Evolutionary conservation across 2,888 invertebrate species (phyloP), one percentile per base, ranked within the genome.

Genomic region (Erebia ligea): DNA sequence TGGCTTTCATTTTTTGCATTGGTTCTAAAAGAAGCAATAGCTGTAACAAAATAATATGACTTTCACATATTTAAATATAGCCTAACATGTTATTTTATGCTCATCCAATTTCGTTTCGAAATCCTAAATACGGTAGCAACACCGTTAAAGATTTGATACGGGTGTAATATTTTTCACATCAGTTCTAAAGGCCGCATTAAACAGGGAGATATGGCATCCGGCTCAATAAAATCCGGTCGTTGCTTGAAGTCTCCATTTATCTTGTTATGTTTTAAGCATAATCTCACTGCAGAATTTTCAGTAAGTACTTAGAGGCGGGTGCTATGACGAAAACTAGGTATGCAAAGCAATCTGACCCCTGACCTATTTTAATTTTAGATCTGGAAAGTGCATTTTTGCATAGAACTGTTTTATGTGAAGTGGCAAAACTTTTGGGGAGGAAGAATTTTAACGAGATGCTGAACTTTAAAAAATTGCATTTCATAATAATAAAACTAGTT

Each of bases 221-320:
- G 70, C 67, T 71, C 78, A 78, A 84, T 85, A 82, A 83, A 84
- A 81, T 80, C 75, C 71, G 70, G 69, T 72, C 68, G 73, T 80
- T 79, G 78, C 78, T 70, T 67, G 63, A 70, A 67, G 70, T 71
- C 72, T 72, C 70, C 78, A 79, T 82, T 81, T 81, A 81, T 81
- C 73, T 76, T 65, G 76, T 77, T 78, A 82, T 83, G 75, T 84
- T 85, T 85, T 83, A 86, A 85, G 80, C 78, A 81, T 83, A 21
- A 21, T 81, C 80, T 81, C 80, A 81, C 84, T 80, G 80, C 78
- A 74, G 71, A 75, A 74, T 75, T 79, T 80, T 74, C 67, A 70
- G 63, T 45, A 21, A 59, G 40, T 63, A 10, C 56, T 54, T 2
- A 21, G 21, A 10, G 45, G 13, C 13, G 13, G 45, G 1, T 6